Conservation (phyloP, 2,888 invertebrate genomes). For the Limnephilus auricula region DNA sequence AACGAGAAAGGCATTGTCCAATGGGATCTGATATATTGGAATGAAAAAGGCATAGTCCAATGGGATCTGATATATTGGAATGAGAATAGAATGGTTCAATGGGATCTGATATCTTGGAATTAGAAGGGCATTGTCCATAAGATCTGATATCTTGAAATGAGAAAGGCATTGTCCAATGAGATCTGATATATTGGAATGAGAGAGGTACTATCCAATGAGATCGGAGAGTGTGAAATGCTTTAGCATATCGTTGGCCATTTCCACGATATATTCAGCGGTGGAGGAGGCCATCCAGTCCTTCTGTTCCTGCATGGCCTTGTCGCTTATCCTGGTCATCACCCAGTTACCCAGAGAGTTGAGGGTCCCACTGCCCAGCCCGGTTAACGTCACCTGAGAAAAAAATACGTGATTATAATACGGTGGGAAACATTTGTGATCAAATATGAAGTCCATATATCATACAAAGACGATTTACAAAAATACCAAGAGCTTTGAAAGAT, state of each 20-base stretch:
- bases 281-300: slow-evolving; percentile 52
- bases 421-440: not conserved
- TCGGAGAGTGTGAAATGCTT: slow-evolving; percentile 55
- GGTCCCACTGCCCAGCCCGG: slow-evolving; percentile 59
- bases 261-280: slow-evolving; percentile 55
- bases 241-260: slow-evolving; percentile 56
- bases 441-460: too few species aligned
- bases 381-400: slow-evolving; percentile 11
- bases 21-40: not conserved
- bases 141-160: too few species aligned
- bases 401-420: not conserved
- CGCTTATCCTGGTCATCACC: slow-evolving; percentile 58
- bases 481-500: too few species aligned
- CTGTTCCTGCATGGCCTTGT: slow-evolving; percentile 59
- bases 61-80: too few species aligned
- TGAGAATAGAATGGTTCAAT: too few species aligned
- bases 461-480: too few species aligned
- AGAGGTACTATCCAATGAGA: slow-evolving; percentile 46
- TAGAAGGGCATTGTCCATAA: too few species aligned
- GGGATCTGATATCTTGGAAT: too few species aligned
- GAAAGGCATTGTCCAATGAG: slow-evolving; percentile 6
- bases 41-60: too few species aligned
- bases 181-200: not conserved
- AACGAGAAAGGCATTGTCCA: not conserved
- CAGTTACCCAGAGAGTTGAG: slow-evolving; percentile 60